Percentiles rank a stretch among this genome's conserved stretches.
These are phyloP conservation scores for Peromyscus leucopus DNA, from an alignment of 2,113 vertebrate species.

Conservation along the genomic window DNA sequence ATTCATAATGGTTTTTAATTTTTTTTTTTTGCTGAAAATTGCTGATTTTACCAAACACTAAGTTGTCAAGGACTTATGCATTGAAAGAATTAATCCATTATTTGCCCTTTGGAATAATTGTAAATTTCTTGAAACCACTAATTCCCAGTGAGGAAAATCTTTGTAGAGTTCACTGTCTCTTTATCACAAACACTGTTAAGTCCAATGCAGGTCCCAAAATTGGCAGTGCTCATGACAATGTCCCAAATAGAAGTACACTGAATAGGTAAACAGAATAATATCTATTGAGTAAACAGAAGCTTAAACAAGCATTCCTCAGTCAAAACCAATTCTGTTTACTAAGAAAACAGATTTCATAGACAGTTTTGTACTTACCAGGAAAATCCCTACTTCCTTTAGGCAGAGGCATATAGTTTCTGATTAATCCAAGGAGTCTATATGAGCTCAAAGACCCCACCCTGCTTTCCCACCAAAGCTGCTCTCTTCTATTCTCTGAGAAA, in stretches of 20 bases:
- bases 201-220: no score
- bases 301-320: no score
- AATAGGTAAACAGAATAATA: background rate
- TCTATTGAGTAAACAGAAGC: background rate
- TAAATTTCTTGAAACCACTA: background rate
- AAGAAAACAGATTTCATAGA: background rate
- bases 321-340: background rate
- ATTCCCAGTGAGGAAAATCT: background rate
- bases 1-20: background rate
- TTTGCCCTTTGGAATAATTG: background rate
- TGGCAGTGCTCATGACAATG: background rate
- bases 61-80: background rate
- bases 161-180: background rate
- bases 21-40: background rate
- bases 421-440: background rate
- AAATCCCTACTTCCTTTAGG: background rate
- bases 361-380: background rate
- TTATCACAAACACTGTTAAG: background rate
- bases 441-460: background rate
- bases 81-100: background rate
- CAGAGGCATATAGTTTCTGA: background rate
- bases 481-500: background rate
- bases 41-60: background rate
- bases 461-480: background rate
- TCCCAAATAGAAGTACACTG: background rate